phyloP scores from a whole-genome alignment of 1,140 invertebrate species.

The Cotesia typhae region DNA sequence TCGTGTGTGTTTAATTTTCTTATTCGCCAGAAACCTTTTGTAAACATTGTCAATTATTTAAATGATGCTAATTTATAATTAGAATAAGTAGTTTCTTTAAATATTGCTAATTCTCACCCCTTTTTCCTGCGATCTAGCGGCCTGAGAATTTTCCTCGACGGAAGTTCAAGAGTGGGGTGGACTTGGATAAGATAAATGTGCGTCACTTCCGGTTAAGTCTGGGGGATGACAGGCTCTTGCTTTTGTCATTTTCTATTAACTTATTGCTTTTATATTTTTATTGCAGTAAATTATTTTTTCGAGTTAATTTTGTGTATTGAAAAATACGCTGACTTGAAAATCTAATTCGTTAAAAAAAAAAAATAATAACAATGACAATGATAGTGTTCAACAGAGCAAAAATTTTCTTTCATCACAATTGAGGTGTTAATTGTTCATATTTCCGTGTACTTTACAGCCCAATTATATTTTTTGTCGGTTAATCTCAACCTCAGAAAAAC shows the following conservation, averaged over 20 bases:
- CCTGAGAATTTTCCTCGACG: constrained; percentile 11
- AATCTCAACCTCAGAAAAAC: not conserved
- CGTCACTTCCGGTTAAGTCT: constrained; percentile 39
- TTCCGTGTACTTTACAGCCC: not conserved
- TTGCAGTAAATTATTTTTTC: not conserved
- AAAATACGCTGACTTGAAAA: too few species aligned
- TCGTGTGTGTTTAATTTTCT: constrained; percentile 11
- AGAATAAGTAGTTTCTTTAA: constrained; percentile 1
- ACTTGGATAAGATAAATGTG: constrained; percentile 37
- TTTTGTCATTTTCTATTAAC: constrained; percentile 22
- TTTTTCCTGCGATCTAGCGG: not conserved
- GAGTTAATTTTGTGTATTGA: too few species aligned
- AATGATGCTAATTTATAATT: constrained; percentile 32
- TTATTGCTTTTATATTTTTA: constrained; percentile 1
- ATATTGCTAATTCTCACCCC: not conserved
- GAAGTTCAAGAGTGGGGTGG: constrained; percentile 22
- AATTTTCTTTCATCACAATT: constrained; percentile 5
- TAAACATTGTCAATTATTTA: constrained; percentile 44
- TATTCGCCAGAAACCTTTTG: not conserved
- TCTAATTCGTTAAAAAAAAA: too few species aligned
- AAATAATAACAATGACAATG: too few species aligned
- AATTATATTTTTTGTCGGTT: not conserved
- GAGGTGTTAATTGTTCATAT: constrained; percentile 6
- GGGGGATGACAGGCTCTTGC: constrained; percentile 31
- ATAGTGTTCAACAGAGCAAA: constrained; percentile 1